Evolutionary conservation across 2,113 vertebrate genomes (phyloP).

Genomic region (Fregetta grallaria): DNA sequence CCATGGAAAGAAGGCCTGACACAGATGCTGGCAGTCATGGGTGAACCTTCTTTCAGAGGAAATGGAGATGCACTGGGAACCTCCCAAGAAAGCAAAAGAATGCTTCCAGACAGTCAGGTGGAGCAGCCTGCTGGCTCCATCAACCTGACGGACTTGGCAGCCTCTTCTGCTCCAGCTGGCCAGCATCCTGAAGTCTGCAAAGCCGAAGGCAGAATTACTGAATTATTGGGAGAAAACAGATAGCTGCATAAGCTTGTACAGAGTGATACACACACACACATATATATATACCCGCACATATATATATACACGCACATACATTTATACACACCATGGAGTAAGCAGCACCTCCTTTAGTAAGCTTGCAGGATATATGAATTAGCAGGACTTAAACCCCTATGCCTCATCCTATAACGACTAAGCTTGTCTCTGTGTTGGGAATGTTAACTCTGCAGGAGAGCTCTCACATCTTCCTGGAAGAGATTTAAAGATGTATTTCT

Average conservation of each 20-base stretch:
- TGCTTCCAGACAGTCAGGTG: constrained; percentile 73
- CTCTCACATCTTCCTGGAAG: constrained; percentile 1
- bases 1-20: constrained; percentile 31
- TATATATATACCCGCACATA: fast-evolving
- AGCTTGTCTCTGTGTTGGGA: not conserved
- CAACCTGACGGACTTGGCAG: constrained; percentile 59
- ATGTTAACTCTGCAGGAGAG: not conserved
- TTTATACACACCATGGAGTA: not conserved
- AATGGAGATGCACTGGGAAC: constrained; percentile 56
- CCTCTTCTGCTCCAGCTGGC: constrained; percentile 51
- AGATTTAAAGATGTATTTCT: constrained; percentile 3
- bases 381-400: not conserved
- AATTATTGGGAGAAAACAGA: constrained; percentile 60
- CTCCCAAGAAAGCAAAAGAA: constrained; percentile 68
- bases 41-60: constrained; percentile 67
- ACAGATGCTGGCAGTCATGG: constrained; percentile 39
- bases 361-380: not conserved
- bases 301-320: not conserved
- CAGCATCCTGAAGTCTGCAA: constrained; percentile 54
- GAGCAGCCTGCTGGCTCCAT: constrained; percentile 65
- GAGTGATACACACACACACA: not conserved
- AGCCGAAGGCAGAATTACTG: constrained; percentile 42
- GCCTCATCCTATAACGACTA: not conserved
- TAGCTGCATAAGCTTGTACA: constrained; percentile 15
- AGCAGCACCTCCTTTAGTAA: not conserved